phyloP scores from a whole-genome alignment of 2,888 invertebrate species.

The Nemurella pictetii region DNA sequence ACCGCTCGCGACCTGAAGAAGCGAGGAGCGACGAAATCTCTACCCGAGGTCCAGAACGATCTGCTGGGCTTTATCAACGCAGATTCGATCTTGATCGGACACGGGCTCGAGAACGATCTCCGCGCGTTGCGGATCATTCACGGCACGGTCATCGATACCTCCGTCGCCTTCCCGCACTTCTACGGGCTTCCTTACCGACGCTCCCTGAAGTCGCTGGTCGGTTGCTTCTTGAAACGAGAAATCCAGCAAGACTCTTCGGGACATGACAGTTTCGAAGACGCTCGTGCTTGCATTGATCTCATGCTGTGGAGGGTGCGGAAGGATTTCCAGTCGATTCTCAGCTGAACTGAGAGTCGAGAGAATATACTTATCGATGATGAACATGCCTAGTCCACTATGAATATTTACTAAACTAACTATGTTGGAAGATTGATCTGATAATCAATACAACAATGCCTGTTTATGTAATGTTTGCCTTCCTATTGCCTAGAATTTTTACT shows the following conservation, averaged over 20 bases:
- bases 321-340: constrained; percentile 50
- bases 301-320: constrained; percentile 76
- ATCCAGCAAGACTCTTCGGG: constrained; percentile 78
- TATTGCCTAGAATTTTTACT: background rate
- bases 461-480: background rate
- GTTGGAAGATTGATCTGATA: background rate
- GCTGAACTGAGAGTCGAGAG: background rate
- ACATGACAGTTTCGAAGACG: constrained; percentile 94
- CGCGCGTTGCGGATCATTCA: constrained; percentile 84
- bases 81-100: constrained; percentile 91
- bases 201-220: constrained; percentile 78
- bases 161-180: constrained; percentile 83
- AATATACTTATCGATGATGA: background rate
- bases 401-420: constrained; percentile 10
- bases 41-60: constrained; percentile 82
- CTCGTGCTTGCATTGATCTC: constrained; percentile 84
- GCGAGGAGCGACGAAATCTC: constrained; percentile 64
- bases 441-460: background rate
- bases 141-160: constrained; percentile 84
- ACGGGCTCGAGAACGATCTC: constrained; percentile 93
- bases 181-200: constrained; percentile 80
- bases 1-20: constrained; percentile 64
- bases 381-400: constrained; percentile 25
- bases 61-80: constrained; percentile 77
- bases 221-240: constrained; percentile 71